Evolutionary conservation across 2,113 vertebrate species (phyloP), one percentile per base, ranked within the genome.

Genomic region (Brachyistius frenatus): DNA sequence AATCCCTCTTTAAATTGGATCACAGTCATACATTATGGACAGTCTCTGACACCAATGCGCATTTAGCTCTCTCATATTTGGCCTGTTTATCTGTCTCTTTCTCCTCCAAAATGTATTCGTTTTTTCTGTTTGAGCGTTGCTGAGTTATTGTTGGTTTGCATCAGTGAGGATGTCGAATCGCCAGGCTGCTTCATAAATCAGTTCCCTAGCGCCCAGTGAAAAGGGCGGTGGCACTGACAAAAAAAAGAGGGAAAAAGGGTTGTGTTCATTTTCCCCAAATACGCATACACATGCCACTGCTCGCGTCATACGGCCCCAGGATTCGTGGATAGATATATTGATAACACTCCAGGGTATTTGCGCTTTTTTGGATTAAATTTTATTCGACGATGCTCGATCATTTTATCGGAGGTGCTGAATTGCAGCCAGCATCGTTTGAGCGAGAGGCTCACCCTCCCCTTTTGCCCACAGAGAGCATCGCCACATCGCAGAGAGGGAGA

Each of bases 161-260:
- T 85, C 67, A 73, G 55, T 33, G 77, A 49, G 36, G 31, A 65
- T 35, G n/a, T 54, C 7, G 72, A 39, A 61, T 81, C 69, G 44
- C 1, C 37, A 62, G 78, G 35, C 54, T 75, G 71, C 60, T 84
- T 80, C 68, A 87, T 86, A 88, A 88, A 90, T 88, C 85, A 74
- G 78, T 75, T 90, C 76, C 15, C 52, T 61, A 55, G 80, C 78
- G 88, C 87, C 93, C 89, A 91, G 89, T 88, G 66, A 90, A 94
- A 93, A 93, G 93, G 94, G 94, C 93, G 94, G 94, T 94, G 93
- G 92, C 93, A 61, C 90, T 80, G 71, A 61, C 23, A 80, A 80
- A 79, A 69, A 73, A 80, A 71, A 75, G 37, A 71, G 36, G 30
- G 16, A 68, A 90, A 81, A 44, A 72, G 57, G 53, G 65, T 35